Percentiles rank a stretch among this genome's conserved stretches.
phyloP scores from a whole-genome alignment of 2,888 invertebrate genomes.

The Abscondita cerata region DNA sequence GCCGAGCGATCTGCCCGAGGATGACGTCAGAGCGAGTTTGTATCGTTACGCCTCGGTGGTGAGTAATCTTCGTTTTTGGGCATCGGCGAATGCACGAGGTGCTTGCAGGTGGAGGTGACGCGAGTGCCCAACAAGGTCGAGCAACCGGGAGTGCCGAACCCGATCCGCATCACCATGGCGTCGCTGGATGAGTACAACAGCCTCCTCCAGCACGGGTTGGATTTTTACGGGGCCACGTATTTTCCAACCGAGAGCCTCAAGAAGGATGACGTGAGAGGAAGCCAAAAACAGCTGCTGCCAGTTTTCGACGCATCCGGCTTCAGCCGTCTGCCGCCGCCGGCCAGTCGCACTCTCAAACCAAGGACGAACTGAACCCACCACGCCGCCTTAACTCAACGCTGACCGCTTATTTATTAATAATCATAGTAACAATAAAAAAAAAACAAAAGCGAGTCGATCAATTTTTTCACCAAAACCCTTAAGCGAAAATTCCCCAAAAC shows the following conservation, averaged over 20 bases:
- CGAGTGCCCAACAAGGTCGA: slow-evolving; percentile 65
- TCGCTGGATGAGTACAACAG: slow-evolving; percentile 79
- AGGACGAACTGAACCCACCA: slow-evolving; percentile 44
- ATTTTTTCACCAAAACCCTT: neutral
- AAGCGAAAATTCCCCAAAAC: neutral
- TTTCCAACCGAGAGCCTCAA: slow-evolving; percentile 78
- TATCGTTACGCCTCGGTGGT: slow-evolving; percentile 80
- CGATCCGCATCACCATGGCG: slow-evolving; percentile 76
- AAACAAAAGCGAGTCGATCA: neutral
- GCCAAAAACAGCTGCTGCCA: slow-evolving; percentile 66
- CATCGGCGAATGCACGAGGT: neutral
- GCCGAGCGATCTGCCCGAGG: slow-evolving; percentile 84
- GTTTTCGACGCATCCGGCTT: slow-evolving; percentile 89
- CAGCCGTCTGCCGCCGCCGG: slow-evolving; percentile 80
- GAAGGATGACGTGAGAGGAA: slow-evolving; percentile 68
- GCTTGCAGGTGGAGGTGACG: slow-evolving; percentile 70
- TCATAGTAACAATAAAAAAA: too few relatives aligned
- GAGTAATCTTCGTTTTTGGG: slow-evolving; percentile 37
- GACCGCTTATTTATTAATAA: too few relatives aligned
- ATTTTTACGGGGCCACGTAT: slow-evolving; percentile 88
- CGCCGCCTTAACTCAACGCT: too few relatives aligned
- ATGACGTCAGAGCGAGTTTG: slow-evolving; percentile 71
- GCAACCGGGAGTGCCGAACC: slow-evolving; percentile 65
- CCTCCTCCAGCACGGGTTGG: slow-evolving; percentile 81
- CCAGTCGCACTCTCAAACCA: slow-evolving; percentile 69